Evolutionary conservation across 2,113 vertebrate species (phyloP).

Genomic region (Gavia stellata): DNA sequence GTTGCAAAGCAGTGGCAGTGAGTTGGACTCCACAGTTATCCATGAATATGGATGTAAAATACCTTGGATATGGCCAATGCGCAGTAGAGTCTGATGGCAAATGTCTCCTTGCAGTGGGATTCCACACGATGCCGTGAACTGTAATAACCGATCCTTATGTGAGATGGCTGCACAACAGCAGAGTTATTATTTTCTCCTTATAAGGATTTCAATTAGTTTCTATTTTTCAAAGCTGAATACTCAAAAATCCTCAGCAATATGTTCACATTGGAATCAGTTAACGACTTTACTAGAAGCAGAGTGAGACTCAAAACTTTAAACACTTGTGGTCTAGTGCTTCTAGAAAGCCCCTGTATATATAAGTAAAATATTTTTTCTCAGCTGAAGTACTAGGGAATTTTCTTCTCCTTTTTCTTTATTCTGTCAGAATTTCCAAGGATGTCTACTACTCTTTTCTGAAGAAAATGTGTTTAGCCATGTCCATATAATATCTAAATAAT

Average conservation of each 20-base stretch:
- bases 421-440: background rate
- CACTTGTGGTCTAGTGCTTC: background rate
- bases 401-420: background rate
- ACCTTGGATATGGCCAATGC: background rate
- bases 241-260: background rate
- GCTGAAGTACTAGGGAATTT: background rate
- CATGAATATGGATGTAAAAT: background rate
- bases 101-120: background rate
- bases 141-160: background rate
- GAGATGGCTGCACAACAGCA: background rate
- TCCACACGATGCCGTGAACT: background rate
- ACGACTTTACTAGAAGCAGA: background rate
- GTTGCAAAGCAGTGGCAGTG: rapidly evolving
- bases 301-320: background rate
- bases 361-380: background rate
- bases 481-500: background rate
- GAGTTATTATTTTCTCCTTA: constrained; percentile 7
- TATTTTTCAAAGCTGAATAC: background rate
- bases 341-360: background rate
- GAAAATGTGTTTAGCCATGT: background rate
- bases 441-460: background rate
- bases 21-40: background rate
- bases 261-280: background rate
- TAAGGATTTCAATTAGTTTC: constrained; percentile 12
- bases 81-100: background rate